Percentiles rank a stretch among this genome's conserved stretches.
These are phyloP conservation scores for Athripsodes cinereus DNA, from an alignment of 2,888 invertebrate species.

Conservation along the genomic window DNA sequence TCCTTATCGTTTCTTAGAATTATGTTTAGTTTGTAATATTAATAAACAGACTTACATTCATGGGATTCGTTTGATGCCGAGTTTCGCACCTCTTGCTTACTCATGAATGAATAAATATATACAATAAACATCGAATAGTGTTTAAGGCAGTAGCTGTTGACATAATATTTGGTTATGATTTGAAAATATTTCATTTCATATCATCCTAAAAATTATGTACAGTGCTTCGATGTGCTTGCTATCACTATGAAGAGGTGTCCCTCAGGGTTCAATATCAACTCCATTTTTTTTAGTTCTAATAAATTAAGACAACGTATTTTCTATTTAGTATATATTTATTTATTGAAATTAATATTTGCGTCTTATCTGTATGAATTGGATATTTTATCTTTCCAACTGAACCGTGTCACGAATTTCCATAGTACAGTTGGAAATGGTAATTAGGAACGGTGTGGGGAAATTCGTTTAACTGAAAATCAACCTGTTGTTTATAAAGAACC, in stretches of 20 bases:
- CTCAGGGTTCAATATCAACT: neutral
- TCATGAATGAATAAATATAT: no score
- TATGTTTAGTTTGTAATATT: neutral
- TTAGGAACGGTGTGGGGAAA: conserved; percentile 10
- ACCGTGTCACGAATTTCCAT: conserved; percentile 16
- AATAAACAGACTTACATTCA: no score
- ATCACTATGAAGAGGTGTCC: no score
- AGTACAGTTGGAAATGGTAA: conserved; percentile 13
- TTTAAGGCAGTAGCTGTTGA: no score
- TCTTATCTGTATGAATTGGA: neutral
- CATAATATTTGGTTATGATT: no score
- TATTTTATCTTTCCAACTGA: conserved; percentile 1
- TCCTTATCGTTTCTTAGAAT: neutral
- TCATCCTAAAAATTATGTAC: neutral
- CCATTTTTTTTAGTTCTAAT: neutral
- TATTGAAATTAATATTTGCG: neutral
- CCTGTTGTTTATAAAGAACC: conserved; percentile 20
- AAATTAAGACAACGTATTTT: neutral
- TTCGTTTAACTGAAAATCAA: conserved; percentile 26
- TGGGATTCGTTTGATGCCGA: no score
- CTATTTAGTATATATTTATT: neutral
- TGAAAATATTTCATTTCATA: no score
- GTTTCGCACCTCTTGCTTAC: no score
- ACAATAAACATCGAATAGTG: no score
- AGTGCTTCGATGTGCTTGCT: neutral